Base-by-base conservation (phyloP, 2,797 vertebrate species). In the Dicrostonyx torquatus region DNA sequence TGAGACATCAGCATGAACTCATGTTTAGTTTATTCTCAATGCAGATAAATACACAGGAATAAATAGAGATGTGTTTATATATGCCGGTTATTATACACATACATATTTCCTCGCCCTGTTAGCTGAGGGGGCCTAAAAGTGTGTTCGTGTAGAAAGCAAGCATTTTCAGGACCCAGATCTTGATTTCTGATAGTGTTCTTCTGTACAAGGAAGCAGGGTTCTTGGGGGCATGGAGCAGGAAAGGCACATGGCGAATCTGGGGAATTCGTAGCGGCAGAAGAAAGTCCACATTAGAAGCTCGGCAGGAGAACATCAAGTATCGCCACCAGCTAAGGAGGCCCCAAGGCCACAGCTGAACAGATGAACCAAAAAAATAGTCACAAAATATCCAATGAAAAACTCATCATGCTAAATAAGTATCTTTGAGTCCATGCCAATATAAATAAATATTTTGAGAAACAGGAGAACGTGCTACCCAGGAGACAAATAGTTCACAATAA, bases 21-120 rank as follows among this genome's bases (percentile, higher is more conserved):
- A 78, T 45, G 26, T 85, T 92, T 90, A 94, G 15, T 68, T 92
- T 84, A 90, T 45, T 64, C 83, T 62, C 34, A 20, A 18, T 43
- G 37, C 2, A 68, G 20, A 78, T 24, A 80, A 77, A 89, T 73
- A 87, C 10, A 53, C 22, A 58, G 58, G 11, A 80, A 88, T 76
- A 77, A 90, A 76, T 94, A 76, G n/a, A 73, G 37, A 62, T 31
- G 40, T 40, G 15, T 88, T 64, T 80, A 18, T 48, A 87, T 78
- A 37, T 1, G 55, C 2, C 34, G 85, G 2, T 88, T 68, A 40
- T 50, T 48, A 34, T 31, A 45, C 20, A 80, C 18, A 91, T 17
- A 43, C n/a, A 58, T 64, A 34, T 76, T 94, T 80, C 13, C 53
- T 90, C 31, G 10, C 37, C 73, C 73, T 55, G 7, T 84, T 87